These are phyloP conservation scores for Cairina moschata DNA, from an alignment of 2,113 vertebrate genomes.

Conservation along the genomic window DNA sequence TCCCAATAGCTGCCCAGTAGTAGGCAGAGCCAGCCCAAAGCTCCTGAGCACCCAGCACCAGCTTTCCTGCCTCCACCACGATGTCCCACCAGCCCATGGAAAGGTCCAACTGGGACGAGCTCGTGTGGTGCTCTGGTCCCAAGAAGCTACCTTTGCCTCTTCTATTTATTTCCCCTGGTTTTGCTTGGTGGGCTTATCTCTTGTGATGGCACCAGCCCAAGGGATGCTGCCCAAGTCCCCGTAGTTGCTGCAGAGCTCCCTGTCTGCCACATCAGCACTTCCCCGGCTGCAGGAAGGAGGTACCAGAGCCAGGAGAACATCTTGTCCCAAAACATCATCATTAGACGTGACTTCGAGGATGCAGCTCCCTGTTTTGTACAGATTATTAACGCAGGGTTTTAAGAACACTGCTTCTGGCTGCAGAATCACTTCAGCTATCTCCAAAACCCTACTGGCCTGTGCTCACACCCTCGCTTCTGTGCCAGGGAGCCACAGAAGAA, in stretches of 20 bases:
- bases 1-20: neutral
- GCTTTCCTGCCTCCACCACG: neutral
- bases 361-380: neutral
- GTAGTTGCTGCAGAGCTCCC: neutral
- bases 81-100: neutral
- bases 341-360: neutral
- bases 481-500: neutral
- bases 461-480: neutral
- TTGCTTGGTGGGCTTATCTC: neutral
- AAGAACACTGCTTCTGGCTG: neutral
- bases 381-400: neutral
- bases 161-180: accelerated
- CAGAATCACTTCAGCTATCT: neutral
- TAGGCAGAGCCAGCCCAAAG: neutral
- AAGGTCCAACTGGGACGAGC: neutral
- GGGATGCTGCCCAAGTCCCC: neutral
- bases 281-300: neutral
- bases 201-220: neutral
- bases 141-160: neutral
- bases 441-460: neutral
- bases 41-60: neutral
- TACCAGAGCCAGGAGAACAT: neutral
- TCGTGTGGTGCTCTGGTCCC: neutral
- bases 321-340: neutral
- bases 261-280: neutral